Evolutionary conservation across 2,797 vertebrate genomes (phyloP), one percentile per base, ranked within the genome.

Genomic region (Diplodus sargus): DNA sequence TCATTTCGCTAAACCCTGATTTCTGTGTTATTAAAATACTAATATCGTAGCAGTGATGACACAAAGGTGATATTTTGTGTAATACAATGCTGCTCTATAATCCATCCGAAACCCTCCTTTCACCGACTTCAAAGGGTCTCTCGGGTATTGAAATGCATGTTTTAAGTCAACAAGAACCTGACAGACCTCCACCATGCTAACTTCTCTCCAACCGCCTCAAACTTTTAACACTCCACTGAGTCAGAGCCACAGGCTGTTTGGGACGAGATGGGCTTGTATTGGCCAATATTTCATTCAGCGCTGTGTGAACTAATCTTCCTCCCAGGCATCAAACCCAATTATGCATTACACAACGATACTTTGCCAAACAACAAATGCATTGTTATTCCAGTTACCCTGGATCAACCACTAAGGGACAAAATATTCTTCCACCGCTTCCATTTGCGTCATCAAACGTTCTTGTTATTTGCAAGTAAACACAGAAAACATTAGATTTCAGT

Each of bases 261-360:
- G 70, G 69, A 73, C 17, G 4, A n/a, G 47, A 18, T 7, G 10
- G 64, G 47, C 17, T 67, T 13, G 28, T 11, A 22, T 20, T 66
- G 72, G 68, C 72, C 71, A 63, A 70, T 30, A 54, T 75, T 78
- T 84, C 8, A 70, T 43, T 72, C 73, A 28, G 22, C 6, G 76
- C 71, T 20, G 62, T 49, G 51, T 60, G 71, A 78, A 51, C 76
- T 70, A 73, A 85, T 77, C 84, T 73, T 73, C 71, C 84, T 85
- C 59, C n/a, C 34, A 47, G 85, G 83, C 70, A 63, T 79, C 30
- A 72, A 81, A 87, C 69, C 20, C 78, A 78, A 75, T 83, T 75
- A 85, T 53, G 51, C 57, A 66, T 82, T 57, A 64, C 71, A 82
- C 71, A 85, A 83, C 62, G 78, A 81, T 67, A 59, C 75, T 81